Base-by-base conservation (phyloP, 2,888 invertebrate species). In the Scaptomyza cyrtandrae region DNA sequence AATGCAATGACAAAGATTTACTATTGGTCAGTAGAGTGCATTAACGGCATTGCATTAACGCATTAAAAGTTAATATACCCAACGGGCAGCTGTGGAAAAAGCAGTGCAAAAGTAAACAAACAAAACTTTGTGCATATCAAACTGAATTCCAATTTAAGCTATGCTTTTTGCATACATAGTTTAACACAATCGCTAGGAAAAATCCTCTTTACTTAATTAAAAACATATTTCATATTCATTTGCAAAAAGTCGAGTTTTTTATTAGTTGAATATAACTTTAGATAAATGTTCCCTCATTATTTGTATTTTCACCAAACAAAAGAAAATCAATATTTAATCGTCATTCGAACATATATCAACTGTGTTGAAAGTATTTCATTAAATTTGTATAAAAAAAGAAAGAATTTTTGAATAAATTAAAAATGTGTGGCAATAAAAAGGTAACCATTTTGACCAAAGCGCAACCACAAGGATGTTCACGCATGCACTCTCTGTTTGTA, bases 1-100 rank as follows among this genome's bases (percentile, higher is more conserved):
- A 41, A 16, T n/a, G n/a, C 13, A 39, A 52, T 37, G 14, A 13
- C 39, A 24, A 55, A 48, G 43, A 46, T 49, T 41, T 43, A 65
- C 10, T 37, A 33, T 46, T 71, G 75, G 58, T 71, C 72, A 62
- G 55, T 63, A 74, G 56, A 59, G 29, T 60, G 74, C 70, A 80
- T 76, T 79, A 63, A 45, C 61, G 5, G 63, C 41, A 35, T 46
- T 45, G 27, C 24, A 24, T 24, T 24, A 24, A 3, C 24, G 19
- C 19, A 19, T 10, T 62, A 69, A 56, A 31, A 66, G 49, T 64
- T 61, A 24, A 56, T 43, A n/a, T 31, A 1, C 3, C 35, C 35
- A 13, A 35, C 1, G 19, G 19, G 19, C 2, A 19, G 19, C 19
- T 19, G 19, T 19, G 19, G 19, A 2, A 19, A 19, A 19, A 19